Evolutionary conservation across 1,140 invertebrate species (phyloP), one percentile per base, ranked within the genome.

Genomic region (Drosophila kohkoa): DNA sequence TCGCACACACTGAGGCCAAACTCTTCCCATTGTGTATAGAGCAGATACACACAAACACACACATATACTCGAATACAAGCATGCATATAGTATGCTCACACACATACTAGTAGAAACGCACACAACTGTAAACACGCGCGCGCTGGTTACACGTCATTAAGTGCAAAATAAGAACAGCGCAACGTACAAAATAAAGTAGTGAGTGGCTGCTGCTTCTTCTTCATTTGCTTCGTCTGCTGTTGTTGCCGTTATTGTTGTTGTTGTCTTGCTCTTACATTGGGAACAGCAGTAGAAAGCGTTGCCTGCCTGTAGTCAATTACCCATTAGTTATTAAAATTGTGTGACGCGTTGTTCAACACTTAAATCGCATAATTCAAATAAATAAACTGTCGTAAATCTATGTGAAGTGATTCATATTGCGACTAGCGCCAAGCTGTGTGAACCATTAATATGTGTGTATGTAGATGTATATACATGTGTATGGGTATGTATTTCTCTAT

Each of bases 91-190:
- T 62, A 43, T 30, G 57, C 57, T 28, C 57, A 46, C 32, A 59
- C 41, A 51, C 15, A 60, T 35, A 70, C 13, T 32, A 32, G 32
- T n/a, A 69, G 30, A 54, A 68, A 81, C 58, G 45, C 66, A 62
- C 66, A 79, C 71, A 75, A 71, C 79, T 75, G 77, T 63, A 75
- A 87, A 86, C 71, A 86, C 82, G 79, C 75, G 82, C 82, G 75
- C 71, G 65, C 45, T 62, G 72, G 79, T 86, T 86, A 86, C 82
- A 86, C 83, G 82, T 86, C 83, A 86, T 86, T 88, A 86, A 88
- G 82, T 86, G 82, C 83, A 86, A 86, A 86, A 88, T 79, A 86
- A 88, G 83, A 86, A 86, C 79, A 82, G 70, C 72, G 72, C 82
- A 67, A 57, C 32, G 25, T 51, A 79, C 43, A 63, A 25, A 25